These are phyloP conservation scores for Crotophaga sulcirostris DNA, from an alignment of 2,113 vertebrate genomes.

Conservation along the genomic window DNA sequence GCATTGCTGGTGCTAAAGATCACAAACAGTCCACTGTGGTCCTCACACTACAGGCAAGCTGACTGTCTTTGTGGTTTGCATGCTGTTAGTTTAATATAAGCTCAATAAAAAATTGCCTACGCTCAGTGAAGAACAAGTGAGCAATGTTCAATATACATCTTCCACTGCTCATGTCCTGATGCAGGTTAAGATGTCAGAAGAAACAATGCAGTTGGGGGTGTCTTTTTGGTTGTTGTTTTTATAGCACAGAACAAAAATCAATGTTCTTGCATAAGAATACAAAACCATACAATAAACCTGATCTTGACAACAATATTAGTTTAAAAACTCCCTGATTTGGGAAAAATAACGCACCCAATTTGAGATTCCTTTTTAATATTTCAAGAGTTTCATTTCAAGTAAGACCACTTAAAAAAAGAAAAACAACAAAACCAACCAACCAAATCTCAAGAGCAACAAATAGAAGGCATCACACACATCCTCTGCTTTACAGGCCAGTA, in stretches of 20 bases:
- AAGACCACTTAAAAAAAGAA: neutral
- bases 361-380: neutral
- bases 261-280: neutral
- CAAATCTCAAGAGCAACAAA: neutral
- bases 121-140: neutral
- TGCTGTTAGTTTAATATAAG: neutral
- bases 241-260: neutral
- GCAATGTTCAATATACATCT: neutral
- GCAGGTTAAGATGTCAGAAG: neutral
- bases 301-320: neutral
- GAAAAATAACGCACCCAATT: neutral
- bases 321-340: neutral
- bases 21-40: neutral
- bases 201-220: neutral
- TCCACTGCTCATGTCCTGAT: neutral
- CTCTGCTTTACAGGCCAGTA: neutral
- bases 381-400: neutral
- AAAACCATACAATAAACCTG: neutral
- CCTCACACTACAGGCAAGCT: too few species aligned
- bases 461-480: too few species aligned
- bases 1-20: neutral
- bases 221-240: neutral
- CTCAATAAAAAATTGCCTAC: neutral
- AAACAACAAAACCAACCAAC: neutral
- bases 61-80: neutral